These are phyloP conservation scores for Drosophila conformis DNA, from an alignment of 2,888 invertebrate genomes.

Conservation along the genomic window DNA sequence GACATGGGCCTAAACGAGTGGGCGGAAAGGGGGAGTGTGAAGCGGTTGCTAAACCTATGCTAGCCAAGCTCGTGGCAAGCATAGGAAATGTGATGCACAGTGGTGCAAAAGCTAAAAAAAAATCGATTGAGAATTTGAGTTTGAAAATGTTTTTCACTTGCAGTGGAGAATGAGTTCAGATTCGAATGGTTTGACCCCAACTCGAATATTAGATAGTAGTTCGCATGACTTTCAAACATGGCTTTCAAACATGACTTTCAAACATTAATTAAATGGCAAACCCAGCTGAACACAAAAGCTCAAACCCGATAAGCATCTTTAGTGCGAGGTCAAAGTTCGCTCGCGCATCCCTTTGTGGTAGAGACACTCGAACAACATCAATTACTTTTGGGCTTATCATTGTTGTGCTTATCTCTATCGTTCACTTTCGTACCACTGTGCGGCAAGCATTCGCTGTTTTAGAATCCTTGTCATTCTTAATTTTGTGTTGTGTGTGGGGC, in stretches of 20 bases:
- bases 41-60: neutral
- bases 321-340: neutral
- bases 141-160: neutral
- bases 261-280: neutral
- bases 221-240: too few relatives aligned
- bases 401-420: neutral
- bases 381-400: neutral
- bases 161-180: too few relatives aligned
- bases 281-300: neutral
- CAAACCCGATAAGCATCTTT: neutral
- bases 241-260: neutral
- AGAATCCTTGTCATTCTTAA: conserved; percentile 73
- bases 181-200: neutral
- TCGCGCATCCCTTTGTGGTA: neutral
- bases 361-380: neutral
- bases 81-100: conserved; percentile 33
- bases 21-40: neutral
- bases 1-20: neutral
- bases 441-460: conserved; percentile 27
- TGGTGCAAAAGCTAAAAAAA: conserved; percentile 7
- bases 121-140: neutral
- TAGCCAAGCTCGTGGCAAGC: conserved; percentile 5
- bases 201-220: neutral
- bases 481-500: conserved; percentile 39
- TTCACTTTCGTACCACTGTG: conserved; percentile 39